Percentiles rank a stretch among this genome's conserved stretches.
Conservation (phyloP, 2,888 invertebrate species). For the Volucella inanis region DNA sequence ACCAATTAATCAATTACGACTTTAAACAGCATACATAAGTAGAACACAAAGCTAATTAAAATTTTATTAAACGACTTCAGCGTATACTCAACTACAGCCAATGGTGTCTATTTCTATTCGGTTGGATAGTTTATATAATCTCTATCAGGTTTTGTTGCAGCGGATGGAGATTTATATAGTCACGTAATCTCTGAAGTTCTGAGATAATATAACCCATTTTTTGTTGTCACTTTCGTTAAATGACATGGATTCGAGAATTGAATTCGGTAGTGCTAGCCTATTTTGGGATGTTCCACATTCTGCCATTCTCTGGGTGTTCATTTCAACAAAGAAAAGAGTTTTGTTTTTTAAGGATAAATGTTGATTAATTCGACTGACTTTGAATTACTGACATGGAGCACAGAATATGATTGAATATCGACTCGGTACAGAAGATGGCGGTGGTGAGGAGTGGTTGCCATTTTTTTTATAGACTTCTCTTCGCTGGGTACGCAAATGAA, state of each 20-base stretch:
- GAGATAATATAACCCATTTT: conserved; percentile 21
- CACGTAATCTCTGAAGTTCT: conserved; percentile 20
- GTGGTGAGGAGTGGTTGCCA: not conserved
- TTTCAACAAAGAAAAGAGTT: conserved; percentile 45
- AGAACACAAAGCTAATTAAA: conserved; percentile 37
- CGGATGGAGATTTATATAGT: conserved; percentile 44
- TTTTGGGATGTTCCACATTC: conserved; percentile 23
- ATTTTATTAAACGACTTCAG: conserved; percentile 43
- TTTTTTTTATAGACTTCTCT: conserved; percentile 5
- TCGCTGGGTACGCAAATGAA: conserved; percentile 41
- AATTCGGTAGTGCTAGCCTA: conserved; percentile 16
- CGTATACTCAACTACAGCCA: not conserved
- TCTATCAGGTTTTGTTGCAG: not conserved
- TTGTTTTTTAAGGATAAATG: conserved; percentile 39
- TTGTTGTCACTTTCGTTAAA: conserved; percentile 43
- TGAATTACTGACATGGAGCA: conserved; percentile 22
- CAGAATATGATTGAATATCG: conserved; percentile 15
- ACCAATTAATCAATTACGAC: conserved; percentile 42
- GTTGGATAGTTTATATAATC: conserved; percentile 45
- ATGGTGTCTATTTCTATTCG: conserved; percentile 17
- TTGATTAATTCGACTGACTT: conserved; percentile 55
- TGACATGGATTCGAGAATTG: conserved; percentile 27
- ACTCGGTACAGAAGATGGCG: not conserved
- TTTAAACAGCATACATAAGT: not conserved
- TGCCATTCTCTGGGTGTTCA: conserved; percentile 32